Base-by-base conservation (phyloP, 2,113 vertebrate genomes). In the Megaceryle maxima region DNA sequence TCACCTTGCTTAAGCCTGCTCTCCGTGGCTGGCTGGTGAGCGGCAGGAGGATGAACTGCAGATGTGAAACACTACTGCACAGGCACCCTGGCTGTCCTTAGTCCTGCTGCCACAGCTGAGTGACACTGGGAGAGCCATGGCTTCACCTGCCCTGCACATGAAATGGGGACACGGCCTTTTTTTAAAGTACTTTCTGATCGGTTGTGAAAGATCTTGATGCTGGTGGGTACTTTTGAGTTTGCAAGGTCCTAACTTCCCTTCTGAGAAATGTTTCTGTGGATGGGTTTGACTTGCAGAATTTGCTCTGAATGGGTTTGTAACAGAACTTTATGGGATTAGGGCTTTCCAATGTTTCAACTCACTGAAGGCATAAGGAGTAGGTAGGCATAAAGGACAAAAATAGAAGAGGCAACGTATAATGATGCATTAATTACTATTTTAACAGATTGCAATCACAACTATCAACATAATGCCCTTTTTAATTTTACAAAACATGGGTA, bases 121-220 rank as follows among this genome's bases (percentile, higher is more conserved):
- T 78, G 78, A 78, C 50, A 46, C 26, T 1, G 0, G 56, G 19
- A 3, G 19, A 87, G 69, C 56, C 50, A n/a, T 0, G 0, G 68
- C 67, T 83, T n/a, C 11, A 6, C 6, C n/a, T 83, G 75, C 21
- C 22, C 55, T 9, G 15, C 46, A 29, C 2, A 12, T 28, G 56
- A 87, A 60, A 55, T 33, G 25, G 13, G 41, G 28, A 69, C 24
- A 41, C 13, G 41, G 21, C 16, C 6, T 77, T 59, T 83, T 35
- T 39, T 9, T 25, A 55, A 59, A 74, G 29, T 53, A 18, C 16
- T 84, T 90, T 79, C 0, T 0, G 41, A 35, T 35, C 5, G 0
- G 6, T 57, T 20, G 5, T 62, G 41, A 57, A 57, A 57, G n/a
- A 37, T 62, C 31, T 53, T 78, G 60, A 37, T 62, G n/a, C 35